Conservation (phyloP, 2,888 invertebrate species). For the Machimus atricapillus region DNA sequence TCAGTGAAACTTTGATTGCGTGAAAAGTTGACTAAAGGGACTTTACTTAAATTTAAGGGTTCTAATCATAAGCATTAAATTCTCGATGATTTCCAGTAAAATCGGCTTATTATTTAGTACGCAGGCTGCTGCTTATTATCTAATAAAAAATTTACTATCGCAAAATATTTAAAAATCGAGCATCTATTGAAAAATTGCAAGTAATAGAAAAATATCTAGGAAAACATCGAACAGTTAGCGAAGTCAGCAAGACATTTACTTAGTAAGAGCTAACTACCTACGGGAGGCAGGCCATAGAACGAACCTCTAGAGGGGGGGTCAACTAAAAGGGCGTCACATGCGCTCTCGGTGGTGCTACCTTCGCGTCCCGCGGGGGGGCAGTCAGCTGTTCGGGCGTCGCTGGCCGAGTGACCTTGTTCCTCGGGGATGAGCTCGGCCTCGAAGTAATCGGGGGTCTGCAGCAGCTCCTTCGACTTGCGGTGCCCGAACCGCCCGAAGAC, state of each 20-base stretch:
- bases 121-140: too few relatives aligned
- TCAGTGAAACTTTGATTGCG: too few relatives aligned
- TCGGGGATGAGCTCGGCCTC: background rate
- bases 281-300: background rate
- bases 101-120: too few relatives aligned
- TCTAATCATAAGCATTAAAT: too few relatives aligned
- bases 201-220: background rate
- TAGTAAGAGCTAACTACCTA: background rate
- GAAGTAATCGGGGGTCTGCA: background rate
- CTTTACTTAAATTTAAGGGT: too few relatives aligned
- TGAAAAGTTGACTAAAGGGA: too few relatives aligned
- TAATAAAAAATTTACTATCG: background rate
- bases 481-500: constrained; percentile 57
- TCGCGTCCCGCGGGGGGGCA: background rate
- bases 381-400: constrained; percentile 17
- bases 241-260: background rate
- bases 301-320: background rate
- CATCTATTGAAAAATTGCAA: background rate
- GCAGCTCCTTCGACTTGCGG: constrained; percentile 54
- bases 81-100: too few relatives aligned
- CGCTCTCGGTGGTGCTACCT: constrained; percentile 33
- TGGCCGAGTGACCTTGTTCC: background rate
- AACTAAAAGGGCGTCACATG: constrained; percentile 32
- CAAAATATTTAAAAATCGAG: background rate
- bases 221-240: background rate